Percentiles rank a stretch among this genome's conserved stretches.
Conservation (phyloP, 1,140 invertebrate species). For the Cardiocondyla obscurior region DNA sequence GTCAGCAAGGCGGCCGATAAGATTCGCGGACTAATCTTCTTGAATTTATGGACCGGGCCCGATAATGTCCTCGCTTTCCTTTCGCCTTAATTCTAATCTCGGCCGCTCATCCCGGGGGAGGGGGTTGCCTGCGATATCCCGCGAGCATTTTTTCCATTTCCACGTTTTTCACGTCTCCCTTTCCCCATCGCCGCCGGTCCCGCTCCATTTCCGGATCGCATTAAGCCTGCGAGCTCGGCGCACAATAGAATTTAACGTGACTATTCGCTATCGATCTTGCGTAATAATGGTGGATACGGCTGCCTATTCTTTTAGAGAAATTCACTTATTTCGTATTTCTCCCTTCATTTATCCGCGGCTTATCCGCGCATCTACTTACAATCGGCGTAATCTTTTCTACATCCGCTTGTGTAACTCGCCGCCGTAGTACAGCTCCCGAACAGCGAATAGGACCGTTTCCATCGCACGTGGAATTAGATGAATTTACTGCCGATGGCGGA, state of each 20-base stretch:
- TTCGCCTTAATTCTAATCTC: slow-evolving; percentile 75
- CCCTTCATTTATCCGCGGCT: slow-evolving; percentile 21
- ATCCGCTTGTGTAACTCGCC: background rate
- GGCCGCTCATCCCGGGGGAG: slow-evolving; percentile 57
- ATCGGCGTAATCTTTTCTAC: background rate
- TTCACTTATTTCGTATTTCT: background rate
- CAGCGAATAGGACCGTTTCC: background rate
- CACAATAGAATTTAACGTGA: slow-evolving; percentile 71
- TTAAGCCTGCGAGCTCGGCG: slow-evolving; percentile 55
- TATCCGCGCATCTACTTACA: slow-evolving; percentile 8
- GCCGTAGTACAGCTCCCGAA: background rate
- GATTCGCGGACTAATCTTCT: slow-evolving; percentile 74
- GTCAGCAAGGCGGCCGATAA: slow-evolving; percentile 28
- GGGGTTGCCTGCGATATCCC: slow-evolving; percentile 60
- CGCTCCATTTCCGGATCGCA: slow-evolving; percentile 66
- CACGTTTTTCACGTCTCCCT: slow-evolving; percentile 52
- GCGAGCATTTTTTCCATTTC: slow-evolving; percentile 67
- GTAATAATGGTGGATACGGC: slow-evolving; percentile 51
- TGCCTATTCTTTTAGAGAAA: slow-evolving; percentile 36
- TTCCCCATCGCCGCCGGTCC: slow-evolving; percentile 1
- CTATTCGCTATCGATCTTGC: slow-evolving; percentile 62
- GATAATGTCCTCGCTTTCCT: slow-evolving; percentile 77
- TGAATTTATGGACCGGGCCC: slow-evolving; percentile 75
- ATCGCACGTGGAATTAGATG: slow-evolving; percentile 2
- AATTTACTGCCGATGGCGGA: slow-evolving; percentile 10